phyloP scores from a whole-genome alignment of 2,888 invertebrate genomes.

The Tromatobia lineatoria region DNA sequence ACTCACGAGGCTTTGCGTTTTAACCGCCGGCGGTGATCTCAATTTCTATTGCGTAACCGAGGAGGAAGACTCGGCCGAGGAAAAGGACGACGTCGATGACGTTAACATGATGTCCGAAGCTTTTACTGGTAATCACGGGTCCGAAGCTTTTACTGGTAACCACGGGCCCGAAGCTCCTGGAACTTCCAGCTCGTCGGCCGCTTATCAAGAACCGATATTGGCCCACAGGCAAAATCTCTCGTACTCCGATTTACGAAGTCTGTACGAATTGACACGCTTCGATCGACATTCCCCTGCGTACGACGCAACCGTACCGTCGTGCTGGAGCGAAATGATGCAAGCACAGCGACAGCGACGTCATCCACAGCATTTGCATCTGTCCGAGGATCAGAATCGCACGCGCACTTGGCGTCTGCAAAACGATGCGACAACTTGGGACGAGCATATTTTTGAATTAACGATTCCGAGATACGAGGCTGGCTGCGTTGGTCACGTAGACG shows the following conservation, averaged over 20 bases:
- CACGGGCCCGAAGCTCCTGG: constrained; percentile 79
- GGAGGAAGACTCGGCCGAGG: constrained; percentile 91
- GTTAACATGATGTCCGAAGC: constrained; percentile 81
- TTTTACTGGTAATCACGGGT: constrained; percentile 71
- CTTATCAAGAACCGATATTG: constrained; percentile 80
- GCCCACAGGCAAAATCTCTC: constrained; percentile 88
- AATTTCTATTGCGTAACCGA: constrained; percentile 93
- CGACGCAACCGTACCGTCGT: constrained; percentile 95
- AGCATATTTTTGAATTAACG: constrained; percentile 96
- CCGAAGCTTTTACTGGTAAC: constrained; percentile 69
- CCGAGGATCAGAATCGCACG: constrained; percentile 90
- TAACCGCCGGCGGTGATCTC: constrained; percentile 92
- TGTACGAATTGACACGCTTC: constrained; percentile 92
- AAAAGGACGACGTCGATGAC: constrained; percentile 90
- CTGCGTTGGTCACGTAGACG: constrained; percentile 95
- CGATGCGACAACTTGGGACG: constrained; percentile 92
- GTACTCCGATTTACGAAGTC: constrained; percentile 88
- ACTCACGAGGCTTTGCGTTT: constrained; percentile 94
- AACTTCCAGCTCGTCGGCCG: constrained; percentile 80
- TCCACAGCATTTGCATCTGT: constrained; percentile 91
- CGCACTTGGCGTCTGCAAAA: constrained; percentile 91
- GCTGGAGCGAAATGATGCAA: constrained; percentile 97
- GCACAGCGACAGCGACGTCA: constrained; percentile 96
- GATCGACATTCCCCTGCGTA: constrained; percentile 90
- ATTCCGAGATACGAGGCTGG: constrained; percentile 90